Evolutionary conservation across 2,797 vertebrate genomes (phyloP), one percentile per base, ranked within the genome.

Genomic region (Sciaenops ocellatus): DNA sequence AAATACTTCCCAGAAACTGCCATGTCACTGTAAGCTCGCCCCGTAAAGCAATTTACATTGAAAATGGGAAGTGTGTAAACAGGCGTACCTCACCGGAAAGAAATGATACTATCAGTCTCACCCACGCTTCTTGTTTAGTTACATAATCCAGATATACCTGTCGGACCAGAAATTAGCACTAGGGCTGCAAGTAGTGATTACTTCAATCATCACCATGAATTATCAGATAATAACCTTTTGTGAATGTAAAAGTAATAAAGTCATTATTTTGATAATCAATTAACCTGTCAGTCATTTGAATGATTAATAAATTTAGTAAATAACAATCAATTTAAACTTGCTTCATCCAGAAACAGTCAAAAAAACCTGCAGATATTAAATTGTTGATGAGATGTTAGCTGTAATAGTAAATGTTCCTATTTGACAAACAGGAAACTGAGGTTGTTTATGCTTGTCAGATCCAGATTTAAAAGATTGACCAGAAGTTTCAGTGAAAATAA

Each of bases 61-160:
- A 56, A 70, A 66, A 54, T 6, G 6, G 12, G 3, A 56, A 50
- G 48, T 55, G 24, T 34, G 46, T 7, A 41, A 70, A 26, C 34
- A 54, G 26, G 20, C 24, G 11, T 3, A 26, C 0, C 34, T 34
- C 3, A 41, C 41, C 42, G 54, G 30, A 44, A 18, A 42, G 38
- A 26, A 44, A 60, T 66, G 22, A 54, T 13, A 16, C 1, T 2
- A 11, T 18, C 11, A 24, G 28, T 10, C n/a, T 64, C 20, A 42
- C 55, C 22, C 65, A 30, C 66, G 44, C n/a, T 41, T 54, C 41
- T 67, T 42, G 51, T n/a, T 16, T 8, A 1, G 44, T 60, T 50
- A 66, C 38, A 62, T 62, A 62, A 75, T 16, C 63, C 38, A 6
- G 34, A 41, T 47, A 22, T 38, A 75, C 74, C 65, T 76, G 62